Evolutionary conservation across 92 coral and sea anemone genomes (phyloP).

Genomic region (Actinernus sp.): DNA sequence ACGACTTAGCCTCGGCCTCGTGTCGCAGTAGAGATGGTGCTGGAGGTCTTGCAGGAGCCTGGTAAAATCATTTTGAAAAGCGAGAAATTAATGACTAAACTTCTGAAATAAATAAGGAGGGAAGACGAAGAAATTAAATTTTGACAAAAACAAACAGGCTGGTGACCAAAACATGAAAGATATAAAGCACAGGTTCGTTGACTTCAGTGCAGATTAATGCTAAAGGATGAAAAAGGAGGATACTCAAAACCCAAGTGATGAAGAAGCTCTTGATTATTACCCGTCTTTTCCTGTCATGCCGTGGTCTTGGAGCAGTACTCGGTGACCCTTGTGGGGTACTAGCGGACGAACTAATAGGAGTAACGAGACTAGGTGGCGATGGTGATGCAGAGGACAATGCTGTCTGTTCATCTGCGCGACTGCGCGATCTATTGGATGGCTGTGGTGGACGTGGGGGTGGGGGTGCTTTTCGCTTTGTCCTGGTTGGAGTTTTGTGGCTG

Average conservation of each 20-base stretch:
- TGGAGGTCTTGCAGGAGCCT: constrained; percentile 51
- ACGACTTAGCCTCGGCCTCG: background rate
- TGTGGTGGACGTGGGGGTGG: constrained; percentile 70
- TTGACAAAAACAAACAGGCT: no score
- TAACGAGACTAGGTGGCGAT: background rate
- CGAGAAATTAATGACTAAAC: no score
- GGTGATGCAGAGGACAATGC: background rate
- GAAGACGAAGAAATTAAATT: no score
- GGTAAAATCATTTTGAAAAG: no score
- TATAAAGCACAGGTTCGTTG: no score
- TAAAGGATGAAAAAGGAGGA: constrained; percentile 5
- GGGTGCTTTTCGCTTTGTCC: constrained; percentile 51
- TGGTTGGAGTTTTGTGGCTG: background rate
- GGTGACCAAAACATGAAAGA: no score
- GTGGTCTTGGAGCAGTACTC: background rate
- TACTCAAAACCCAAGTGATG: no score
- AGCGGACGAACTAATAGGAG: background rate
- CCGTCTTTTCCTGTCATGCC: constrained; percentile 8
- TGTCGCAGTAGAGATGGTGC: no score
- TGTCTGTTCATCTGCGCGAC: background rate
- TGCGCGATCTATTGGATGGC: constrained; percentile 12
- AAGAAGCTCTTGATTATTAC: background rate
- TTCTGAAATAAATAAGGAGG: no score
- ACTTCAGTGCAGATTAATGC: no score
- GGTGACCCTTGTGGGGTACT: background rate